Percentiles rank a stretch among this genome's conserved stretches.
Evolutionary conservation across 2,888 invertebrate species (phyloP).

Genomic region (Pseudeuparius sepicola): DNA sequence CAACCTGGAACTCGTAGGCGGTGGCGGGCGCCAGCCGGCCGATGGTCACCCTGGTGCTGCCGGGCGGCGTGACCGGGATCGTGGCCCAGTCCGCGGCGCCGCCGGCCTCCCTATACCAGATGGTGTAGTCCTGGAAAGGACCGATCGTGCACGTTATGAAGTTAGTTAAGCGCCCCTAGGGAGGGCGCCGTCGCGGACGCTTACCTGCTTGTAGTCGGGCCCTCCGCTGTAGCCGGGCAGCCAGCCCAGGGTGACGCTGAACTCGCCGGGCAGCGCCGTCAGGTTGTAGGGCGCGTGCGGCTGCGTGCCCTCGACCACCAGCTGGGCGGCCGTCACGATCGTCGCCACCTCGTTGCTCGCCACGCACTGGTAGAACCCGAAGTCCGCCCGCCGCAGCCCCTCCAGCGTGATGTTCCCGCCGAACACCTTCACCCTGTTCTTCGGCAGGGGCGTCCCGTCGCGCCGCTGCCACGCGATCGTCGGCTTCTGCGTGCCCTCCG

Average conservation of each 20-base stretch:
- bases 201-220: slow-evolving; percentile 90
- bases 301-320: slow-evolving; percentile 76
- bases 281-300: slow-evolving; percentile 97
- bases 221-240: slow-evolving; percentile 85
- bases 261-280: slow-evolving; percentile 77
- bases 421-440: slow-evolving; percentile 64
- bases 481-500: slow-evolving; percentile 85
- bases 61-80: slow-evolving; percentile 86
- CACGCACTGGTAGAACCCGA: slow-evolving; percentile 93
- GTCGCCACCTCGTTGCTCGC: slow-evolving; percentile 93
- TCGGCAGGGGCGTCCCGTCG: slow-evolving; percentile 71
- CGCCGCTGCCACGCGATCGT: slow-evolving; percentile 84
- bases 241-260: slow-evolving; percentile 86
- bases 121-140: slow-evolving; percentile 70
- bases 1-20: slow-evolving; percentile 91
- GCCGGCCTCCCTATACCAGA: slow-evolving; percentile 87
- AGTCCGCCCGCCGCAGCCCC: slow-evolving; percentile 76
- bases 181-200: too few species aligned
- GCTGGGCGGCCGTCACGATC: slow-evolving; percentile 80
- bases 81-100: slow-evolving; percentile 87
- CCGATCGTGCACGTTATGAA: background rate
- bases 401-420: slow-evolving; percentile 90
- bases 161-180: too few species aligned
- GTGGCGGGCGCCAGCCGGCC: slow-evolving; percentile 84
- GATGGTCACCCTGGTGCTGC: slow-evolving; percentile 82